Evolutionary conservation across 2,113 vertebrate genomes (phyloP), one percentile per base, ranked within the genome.

Genomic region (Siphamia tubifer): DNA sequence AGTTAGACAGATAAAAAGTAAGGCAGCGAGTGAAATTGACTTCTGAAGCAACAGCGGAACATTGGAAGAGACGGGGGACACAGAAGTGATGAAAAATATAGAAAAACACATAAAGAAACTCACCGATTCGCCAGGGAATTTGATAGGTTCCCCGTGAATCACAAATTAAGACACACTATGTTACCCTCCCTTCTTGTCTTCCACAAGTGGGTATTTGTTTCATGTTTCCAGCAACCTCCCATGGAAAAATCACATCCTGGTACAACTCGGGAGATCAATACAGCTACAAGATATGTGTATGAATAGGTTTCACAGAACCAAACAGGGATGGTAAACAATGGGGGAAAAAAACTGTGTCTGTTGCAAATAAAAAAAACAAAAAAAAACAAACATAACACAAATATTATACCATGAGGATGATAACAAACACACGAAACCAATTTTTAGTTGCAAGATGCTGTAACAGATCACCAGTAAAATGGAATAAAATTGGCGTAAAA

Each of bases 21-120:
- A 84, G 77, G 65, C 68, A 42, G 71, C 57, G 51, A 68, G 45
- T 65, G 79, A 87, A 83, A 88, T 67, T 82, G 82, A 85, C 78
- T 79, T 77, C 39, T 79, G 83, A 80, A 75, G 43, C 27, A 20
- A 64, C 48, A 82, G 45, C 24, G 39, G 52, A 81, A 75, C 74
- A 85, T 23, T 25, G 40, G 48, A 66, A 71, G 34, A 69, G 79
- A 83, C 64, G 36, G 56, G 51, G 73, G 58, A 76, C 53, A 72
- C 45, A 54, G 43, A 68, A 63, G 32, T 62, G 70, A 82, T 66
- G 52, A 72, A 52, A 68, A 79, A 83, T 58, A 72, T 24, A 67
- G 70, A 84, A 74, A 70, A 74, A 68, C 42, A 52, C 48, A 86
- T 67, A 79, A 74, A 79, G 48, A 72, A 81, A 45, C 23, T 13